Base-by-base conservation (phyloP, 2,888 invertebrate species). In the Napeogenes inachia region DNA sequence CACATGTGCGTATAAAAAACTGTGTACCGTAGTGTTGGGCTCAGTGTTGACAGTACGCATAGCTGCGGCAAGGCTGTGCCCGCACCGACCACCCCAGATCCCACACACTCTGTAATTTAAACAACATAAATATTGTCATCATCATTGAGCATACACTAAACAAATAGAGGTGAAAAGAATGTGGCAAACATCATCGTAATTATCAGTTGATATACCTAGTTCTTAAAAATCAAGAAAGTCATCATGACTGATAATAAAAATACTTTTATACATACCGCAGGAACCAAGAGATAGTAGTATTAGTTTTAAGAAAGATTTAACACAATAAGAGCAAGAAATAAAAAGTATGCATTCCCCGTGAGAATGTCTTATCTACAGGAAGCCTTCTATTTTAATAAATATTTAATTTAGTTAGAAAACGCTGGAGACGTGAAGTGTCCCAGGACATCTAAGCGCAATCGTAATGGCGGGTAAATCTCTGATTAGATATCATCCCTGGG, bases 401-500 rank as follows among this genome's bases (percentile, higher is more conserved):
- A 88, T 88, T 87, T 87, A 84, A 85, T 87, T 85, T 84, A 75
- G 78, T 73, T 75, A 76, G 78, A 78, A 82, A 81, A 77, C 76
- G 79, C 73, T 76, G 71, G 73, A 75, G 76, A 78, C 74, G 71
- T 73, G 73, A 68, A 73, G 74, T 70, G 73, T 75, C 76, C 71
- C 77, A 77, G 75, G 74, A 71, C 74, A 76, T 78, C 73, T 77
- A 79, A 76, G 70, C 75, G 76, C 79, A 87, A 81, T 84, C 79
- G 82, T 84, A 80, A 82, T 84, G 78, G 74, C 76, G 80, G 80
- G 78, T 85, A 84, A 81, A 85, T 82, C 79, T 80, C 75, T 81
- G 88, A 90, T 89, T 89, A 89, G 88, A 90, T 89, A 88, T 75
- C 81, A 78, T 76, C 79, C 82, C 78, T 87, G 88, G 86, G 88